A percentile compares a stretch with the other conserved stretches of the same genome.
Conservation (phyloP, 2,113 vertebrate genomes). For the Castor canadensis region DNA sequence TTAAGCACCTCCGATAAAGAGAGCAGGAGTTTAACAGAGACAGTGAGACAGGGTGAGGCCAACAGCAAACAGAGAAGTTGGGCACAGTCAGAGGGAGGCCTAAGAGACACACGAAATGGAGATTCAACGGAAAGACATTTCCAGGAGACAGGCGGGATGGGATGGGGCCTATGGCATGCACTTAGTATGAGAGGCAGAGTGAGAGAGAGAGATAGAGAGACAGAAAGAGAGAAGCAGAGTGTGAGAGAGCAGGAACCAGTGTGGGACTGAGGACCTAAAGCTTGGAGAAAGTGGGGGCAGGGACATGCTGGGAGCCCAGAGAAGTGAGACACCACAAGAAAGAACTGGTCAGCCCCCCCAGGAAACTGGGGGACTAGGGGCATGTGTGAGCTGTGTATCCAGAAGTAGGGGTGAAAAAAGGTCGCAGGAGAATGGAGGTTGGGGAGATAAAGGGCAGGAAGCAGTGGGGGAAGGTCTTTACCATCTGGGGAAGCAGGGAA, state of each 20-base stretch:
- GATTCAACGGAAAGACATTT: slow-evolving; percentile 10
- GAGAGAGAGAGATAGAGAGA: neutral
- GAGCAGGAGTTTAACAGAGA: neutral
- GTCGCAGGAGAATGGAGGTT: neutral
- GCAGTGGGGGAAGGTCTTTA: neutral
- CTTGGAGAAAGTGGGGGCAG: neutral
- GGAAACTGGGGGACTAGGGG: neutral
- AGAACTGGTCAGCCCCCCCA: neutral
- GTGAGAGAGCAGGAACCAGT: neutral
- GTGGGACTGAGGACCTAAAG: neutral
- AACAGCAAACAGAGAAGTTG: slow-evolving; percentile 47
- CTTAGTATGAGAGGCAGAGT: neutral
- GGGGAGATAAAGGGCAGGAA: neutral
- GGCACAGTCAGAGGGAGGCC: slow-evolving; percentile 19
- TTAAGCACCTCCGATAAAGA: neutral
- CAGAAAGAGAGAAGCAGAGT: neutral
- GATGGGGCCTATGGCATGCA: neutral
- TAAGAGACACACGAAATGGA: neutral
- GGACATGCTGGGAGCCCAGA: slow-evolving; percentile 10
- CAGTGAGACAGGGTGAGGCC: neutral
- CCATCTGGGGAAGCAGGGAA: neutral
- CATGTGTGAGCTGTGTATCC: neutral
- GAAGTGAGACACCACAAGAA: neutral
- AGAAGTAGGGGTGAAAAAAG: slow-evolving; percentile 24
- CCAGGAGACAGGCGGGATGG: neutral